Base-by-base conservation (phyloP, 2,113 vertebrate genomes). In the Donacobius atricapilla region DNA sequence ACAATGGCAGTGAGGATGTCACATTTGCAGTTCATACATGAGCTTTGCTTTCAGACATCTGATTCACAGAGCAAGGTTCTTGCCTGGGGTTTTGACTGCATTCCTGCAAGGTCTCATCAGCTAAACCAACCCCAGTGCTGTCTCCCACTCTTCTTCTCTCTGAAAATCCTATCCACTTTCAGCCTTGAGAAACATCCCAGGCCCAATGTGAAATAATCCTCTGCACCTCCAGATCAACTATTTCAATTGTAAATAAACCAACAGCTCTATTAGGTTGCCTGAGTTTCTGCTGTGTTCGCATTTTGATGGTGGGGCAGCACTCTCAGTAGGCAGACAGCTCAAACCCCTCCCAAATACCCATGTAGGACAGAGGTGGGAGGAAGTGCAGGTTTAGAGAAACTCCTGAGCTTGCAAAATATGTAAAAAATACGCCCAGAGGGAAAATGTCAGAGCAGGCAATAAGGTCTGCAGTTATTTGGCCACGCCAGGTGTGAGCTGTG, bases 61-160 rank as follows among this genome's bases (percentile, higher is more conserved):
- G 40, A 21, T 45, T 12, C 77, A 35, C 3, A 61, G 22, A 50
- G 25, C 60, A 20, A 11, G 22, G 13, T 24, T 45, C 63, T 54
- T 50, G 35, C 16, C 19, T 15, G 3, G 13, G 48, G 44, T 3
- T 89, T n/a, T 42, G 14, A 24, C 0, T 33, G 8, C 2, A 0
- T 9, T 25, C 24, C 30, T 56, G 33, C n/a, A n/a, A 50, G 42
- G 30, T 42, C 44, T 47, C 39, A 45, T 0, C 73, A 40, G 44
- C 24, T 48, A 80, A 64, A 86, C 11, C 56, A 51, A 8, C 11
- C 47, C 70, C 27, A 39, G 4, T 3, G 8, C 1, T 24, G 9
- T 7, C 8, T 61, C 63, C 37, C 51, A 12, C 13, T 58, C 0
- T 14, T 60, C 57, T 27, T 5, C 17, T 65, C 39, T 14, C 64